Base-by-base conservation (phyloP, 1,140 invertebrate genomes). In the Trissolcus basalis region DNA sequence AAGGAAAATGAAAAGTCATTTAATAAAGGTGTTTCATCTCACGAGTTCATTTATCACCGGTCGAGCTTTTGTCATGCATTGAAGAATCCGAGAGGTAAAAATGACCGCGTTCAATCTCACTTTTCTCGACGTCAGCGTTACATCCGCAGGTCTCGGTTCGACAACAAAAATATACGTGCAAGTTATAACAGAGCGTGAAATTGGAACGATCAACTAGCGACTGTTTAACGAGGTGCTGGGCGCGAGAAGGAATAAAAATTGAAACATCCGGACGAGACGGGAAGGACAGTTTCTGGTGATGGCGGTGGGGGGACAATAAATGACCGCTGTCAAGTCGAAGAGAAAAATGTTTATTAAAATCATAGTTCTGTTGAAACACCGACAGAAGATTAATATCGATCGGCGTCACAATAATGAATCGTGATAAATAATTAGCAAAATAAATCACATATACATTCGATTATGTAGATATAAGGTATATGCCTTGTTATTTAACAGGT, bases 401-500 rank as follows among this genome's bases (percentile, higher is more conserved):
- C 76, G 64, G 43, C 67, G 65, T 27, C 2, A 27, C 64, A 41
- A 73, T 69, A 70, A 68, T 77, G 53, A 77, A 77, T 77, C 64
- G 64, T 70, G 76, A 78, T 78, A 78, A 78, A 78, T 78, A 78
- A 78, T 78, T 78, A 78, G 76, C 75, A 77, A 77, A 77, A 77
- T 77, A 77, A 77, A 77, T 77, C 74, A 77, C 74, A 72, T 72
- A 72, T 77, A 77, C 69, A 72, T 77, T 73, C 75, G 75, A 65
- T 72, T 77, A 77, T 71, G 78, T 76, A 80, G 81, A 64, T 85
- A 81, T 83, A 84, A 86, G 83, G 80, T 86, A 82, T 81, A 84
- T 85, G 82, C 82, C 19, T 86, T 86, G 83, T 86, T 86, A 85
- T 87, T 86, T 86, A 84, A 85, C 85, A 82, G 85, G 85, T 84